phyloP scores from a whole-genome alignment of 2,797 vertebrate genomes.

The Chaunax sp. region DNA sequence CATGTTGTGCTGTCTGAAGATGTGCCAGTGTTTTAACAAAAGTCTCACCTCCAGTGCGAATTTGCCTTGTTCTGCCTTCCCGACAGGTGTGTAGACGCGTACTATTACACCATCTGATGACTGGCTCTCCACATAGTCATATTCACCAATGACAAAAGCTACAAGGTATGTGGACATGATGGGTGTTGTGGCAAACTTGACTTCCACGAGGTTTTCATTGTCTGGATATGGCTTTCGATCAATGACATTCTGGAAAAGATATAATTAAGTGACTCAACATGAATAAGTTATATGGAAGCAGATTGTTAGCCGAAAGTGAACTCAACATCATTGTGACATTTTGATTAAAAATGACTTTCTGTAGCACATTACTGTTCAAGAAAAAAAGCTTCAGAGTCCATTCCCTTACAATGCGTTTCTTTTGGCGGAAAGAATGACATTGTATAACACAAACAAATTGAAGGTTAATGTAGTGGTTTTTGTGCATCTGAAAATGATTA shows the following conservation, averaged over 20 bases:
- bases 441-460: background rate
- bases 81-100: slow-evolving; percentile 96
- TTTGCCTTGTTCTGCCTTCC: slow-evolving; percentile 96
- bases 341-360: background rate
- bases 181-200: slow-evolving; percentile 95
- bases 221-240: slow-evolving; percentile 94
- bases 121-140: slow-evolving; percentile 95
- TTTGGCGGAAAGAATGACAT: background rate
- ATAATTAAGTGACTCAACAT: background rate
- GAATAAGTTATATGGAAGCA: background rate
- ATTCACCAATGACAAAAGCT: slow-evolving; percentile 98
- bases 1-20: background rate
- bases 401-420: background rate
- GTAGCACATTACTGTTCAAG: background rate
- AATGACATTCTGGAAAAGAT: slow-evolving; percentile 87
- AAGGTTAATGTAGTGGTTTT: no score
- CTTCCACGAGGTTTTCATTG: slow-evolving; percentile 93
- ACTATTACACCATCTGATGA: slow-evolving; percentile 93
- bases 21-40: background rate
- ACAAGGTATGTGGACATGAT: slow-evolving; percentile 98
- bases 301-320: no score
- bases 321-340: background rate
- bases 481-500: no score
- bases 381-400: background rate
- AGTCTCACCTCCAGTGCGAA: slow-evolving; percentile 96